A percentile compares a stretch with the other conserved stretches of the same genome.
phyloP scores from a whole-genome alignment of 2,113 vertebrate genomes.

The Malurus alboscapulatus region DNA sequence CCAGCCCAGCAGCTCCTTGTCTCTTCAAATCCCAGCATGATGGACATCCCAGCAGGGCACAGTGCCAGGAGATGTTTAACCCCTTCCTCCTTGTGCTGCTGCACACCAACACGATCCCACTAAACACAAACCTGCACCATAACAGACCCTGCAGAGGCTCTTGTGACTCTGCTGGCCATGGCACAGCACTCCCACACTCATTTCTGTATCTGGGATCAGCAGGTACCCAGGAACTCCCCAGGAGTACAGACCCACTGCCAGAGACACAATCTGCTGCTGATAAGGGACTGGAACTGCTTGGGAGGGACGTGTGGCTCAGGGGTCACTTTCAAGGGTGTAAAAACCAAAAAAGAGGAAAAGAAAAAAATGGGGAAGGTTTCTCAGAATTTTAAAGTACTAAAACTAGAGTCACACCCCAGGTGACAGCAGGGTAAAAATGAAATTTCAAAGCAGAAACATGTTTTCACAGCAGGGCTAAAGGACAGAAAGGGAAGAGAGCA shows the following conservation, averaged over 20 bases:
- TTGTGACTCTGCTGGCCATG: neutral
- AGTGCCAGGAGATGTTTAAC: accelerated
- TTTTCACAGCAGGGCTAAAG: neutral
- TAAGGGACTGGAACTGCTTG: neutral
- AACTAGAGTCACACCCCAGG: neutral
- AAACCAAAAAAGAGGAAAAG: neutral
- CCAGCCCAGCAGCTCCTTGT: neutral
- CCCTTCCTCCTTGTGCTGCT: neutral
- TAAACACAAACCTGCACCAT: accelerated
- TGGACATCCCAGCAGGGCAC: neutral
- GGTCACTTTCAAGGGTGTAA: neutral
- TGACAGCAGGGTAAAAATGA: neutral
- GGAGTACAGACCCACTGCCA: neutral
- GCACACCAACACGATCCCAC: neutral
- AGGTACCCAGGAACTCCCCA: neutral
- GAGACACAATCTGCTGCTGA: accelerated
- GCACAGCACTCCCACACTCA: neutral
- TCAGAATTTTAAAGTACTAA: neutral
- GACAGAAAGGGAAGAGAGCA: neutral
- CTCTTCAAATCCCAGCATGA: neutral
- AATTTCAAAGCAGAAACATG: neutral
- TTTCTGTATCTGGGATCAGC: neutral
- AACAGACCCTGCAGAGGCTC: neutral
- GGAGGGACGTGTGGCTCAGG: neutral
- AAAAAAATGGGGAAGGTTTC: neutral